Evolutionary conservation across 2,888 invertebrate species (phyloP).

Genomic region (Gortyna flavago): DNA sequence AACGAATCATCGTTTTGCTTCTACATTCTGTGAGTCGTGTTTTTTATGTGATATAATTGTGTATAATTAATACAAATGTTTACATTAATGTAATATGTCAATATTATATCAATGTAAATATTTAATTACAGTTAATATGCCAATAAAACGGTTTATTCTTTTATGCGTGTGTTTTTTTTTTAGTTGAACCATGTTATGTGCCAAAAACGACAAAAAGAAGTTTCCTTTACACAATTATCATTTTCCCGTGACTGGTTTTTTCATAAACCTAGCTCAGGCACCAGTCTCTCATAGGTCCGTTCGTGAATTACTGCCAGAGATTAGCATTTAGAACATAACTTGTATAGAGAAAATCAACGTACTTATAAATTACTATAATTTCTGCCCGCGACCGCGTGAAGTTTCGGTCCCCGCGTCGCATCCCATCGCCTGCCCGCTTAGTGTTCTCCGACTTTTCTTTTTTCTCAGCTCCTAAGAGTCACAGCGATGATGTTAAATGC

Average conservation of each 20-base stretch:
- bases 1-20: constrained; percentile 78
- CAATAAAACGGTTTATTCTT: constrained; percentile 89
- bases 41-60: constrained; percentile 88
- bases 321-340: no score
- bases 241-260: not conserved
- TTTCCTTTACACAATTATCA: not conserved
- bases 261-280: no score
- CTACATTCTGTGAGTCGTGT: constrained; percentile 85
- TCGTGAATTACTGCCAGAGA: no score
- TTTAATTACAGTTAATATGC: constrained; percentile 86
- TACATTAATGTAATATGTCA: constrained; percentile 60
- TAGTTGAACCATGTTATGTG: not conserved
- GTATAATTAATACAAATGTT: constrained; percentile 84
- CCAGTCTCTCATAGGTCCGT: no score
- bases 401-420: no score
- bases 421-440: no score
- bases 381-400: no score
- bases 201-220: not conserved
- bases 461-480: no score
- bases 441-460: no score
- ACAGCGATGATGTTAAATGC: no score
- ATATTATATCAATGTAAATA: constrained; percentile 83
- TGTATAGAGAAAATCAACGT: no score
- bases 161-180: constrained; percentile 75
- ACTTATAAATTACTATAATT: no score